Evolutionary conservation across 2,888 invertebrate species (phyloP), one percentile per base, ranked within the genome.

Genomic region (Cryptocephalus moraei): DNA sequence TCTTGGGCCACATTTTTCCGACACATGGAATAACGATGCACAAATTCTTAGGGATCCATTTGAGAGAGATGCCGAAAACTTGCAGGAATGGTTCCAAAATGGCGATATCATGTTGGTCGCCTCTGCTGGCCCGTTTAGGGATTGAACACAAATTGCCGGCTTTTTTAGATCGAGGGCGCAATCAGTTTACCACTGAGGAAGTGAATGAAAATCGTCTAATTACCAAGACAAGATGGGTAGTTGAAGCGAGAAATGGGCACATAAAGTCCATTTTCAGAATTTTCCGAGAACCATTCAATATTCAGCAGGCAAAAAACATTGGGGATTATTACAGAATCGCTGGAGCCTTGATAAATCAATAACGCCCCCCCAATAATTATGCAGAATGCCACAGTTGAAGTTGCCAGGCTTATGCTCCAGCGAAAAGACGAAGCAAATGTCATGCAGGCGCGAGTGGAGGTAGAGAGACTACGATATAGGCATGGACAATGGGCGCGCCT

Each of bases 61-160:
- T 32, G n/a, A 49, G 32, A 42, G 32, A 39, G 46, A 49, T 38
- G 33, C 32, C 9, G 39, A 12, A 8, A 11, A 12, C 32, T 33
- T 49, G 39, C 14, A 14, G 22, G 32, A 14, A n/a, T 49, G 46
- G 49, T 49, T 49, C 22, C 42, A 49, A 11, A 40, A 46, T 22
- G 31, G 33, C 10, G 46, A 49, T 39, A 49, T 49, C 31, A 10
- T 48, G 33, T 11, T 48, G 32, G 10, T 45, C 4, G 45, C n/a
- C 45, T 10, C 13, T 48, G 12, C 36, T 48, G n/a, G 34, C 11
- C 9, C 31, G 13, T 33, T 14, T 41, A 36, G 43, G 39, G 12
- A 42, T 46, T 10, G 8, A 34, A 11, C 31, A 8, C 1, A 46
- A 22, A 46, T 41, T 46, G 34, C 41, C 34, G 9, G 8, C 41